Conservation (phyloP, 1,140 invertebrate genomes). For the Drosophila sturtevanti region DNA sequence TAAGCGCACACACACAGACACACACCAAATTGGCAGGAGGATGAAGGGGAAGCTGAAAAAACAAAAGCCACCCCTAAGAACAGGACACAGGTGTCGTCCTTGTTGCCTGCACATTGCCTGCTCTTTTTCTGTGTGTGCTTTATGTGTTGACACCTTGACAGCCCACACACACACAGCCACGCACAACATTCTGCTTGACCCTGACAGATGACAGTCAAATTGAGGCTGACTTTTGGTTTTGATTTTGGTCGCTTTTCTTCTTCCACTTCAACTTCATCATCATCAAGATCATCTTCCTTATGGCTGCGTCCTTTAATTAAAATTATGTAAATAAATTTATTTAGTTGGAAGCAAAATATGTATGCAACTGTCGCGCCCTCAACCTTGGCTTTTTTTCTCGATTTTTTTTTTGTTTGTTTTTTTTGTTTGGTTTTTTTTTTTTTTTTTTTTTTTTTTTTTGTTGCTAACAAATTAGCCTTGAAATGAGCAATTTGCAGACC, state of each 20-base stretch:
- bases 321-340: constrained; percentile 82
- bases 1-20: constrained; percentile 63
- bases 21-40: constrained; percentile 37
- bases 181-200: constrained; percentile 65
- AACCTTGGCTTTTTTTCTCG: not conserved
- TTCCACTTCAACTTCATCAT: constrained; percentile 2
- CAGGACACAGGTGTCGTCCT: constrained; percentile 13
- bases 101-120: not conserved
- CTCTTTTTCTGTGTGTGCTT: not conserved
- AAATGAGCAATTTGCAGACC: constrained; percentile 79
- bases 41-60: not conserved
- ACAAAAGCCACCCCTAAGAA: constrained; percentile 24
- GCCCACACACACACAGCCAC: constrained; percentile 3
- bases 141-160: constrained; percentile 51
- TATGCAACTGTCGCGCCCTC: constrained; percentile 67
- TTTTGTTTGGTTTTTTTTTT: constrained; percentile 13
- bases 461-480: constrained; percentile 78
- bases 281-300: constrained; percentile 3
- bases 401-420: not conserved
- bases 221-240: constrained; percentile 49
- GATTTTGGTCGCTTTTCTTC: constrained; percentile 53
- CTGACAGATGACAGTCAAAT: constrained; percentile 52
- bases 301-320: constrained; percentile 62
- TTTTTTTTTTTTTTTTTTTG: constrained; percentile 34
- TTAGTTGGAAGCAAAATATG: constrained; percentile 45